Percentiles rank a stretch among this genome's conserved stretches.
These are phyloP conservation scores for Ormyrus pomaceus DNA, from an alignment of 2,888 invertebrate species.

Conservation along the genomic window DNA sequence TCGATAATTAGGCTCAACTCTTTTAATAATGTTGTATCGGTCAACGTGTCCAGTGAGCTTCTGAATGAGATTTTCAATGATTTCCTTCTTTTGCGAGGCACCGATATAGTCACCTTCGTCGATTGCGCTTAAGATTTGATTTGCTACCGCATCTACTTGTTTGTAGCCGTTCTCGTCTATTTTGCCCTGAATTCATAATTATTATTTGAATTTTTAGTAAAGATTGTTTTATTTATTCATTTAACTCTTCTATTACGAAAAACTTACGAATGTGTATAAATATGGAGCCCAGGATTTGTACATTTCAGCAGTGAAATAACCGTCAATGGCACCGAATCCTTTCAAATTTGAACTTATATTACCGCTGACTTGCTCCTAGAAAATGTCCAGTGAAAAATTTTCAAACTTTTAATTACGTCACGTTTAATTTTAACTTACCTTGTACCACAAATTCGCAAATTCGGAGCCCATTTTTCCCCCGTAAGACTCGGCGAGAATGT, in stretches of 20 bases:
- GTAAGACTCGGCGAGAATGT: slow-evolving; percentile 93
- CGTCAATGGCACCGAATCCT: slow-evolving; percentile 66
- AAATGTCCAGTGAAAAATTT: background rate
- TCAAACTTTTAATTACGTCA: background rate
- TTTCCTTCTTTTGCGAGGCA: background rate
- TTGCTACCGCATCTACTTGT: slow-evolving; percentile 11
- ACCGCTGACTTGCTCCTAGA: slow-evolving; percentile 57
- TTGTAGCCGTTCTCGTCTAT: slow-evolving; percentile 30
- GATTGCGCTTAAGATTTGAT: slow-evolving; percentile 10
- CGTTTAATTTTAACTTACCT: slow-evolving; percentile 73
- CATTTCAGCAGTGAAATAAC: slow-evolving; percentile 67
- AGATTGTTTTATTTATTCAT: background rate
- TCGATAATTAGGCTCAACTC: slow-evolving; percentile 13
- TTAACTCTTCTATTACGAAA: slow-evolving; percentile 4
- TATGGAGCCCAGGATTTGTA: slow-evolving; percentile 64
- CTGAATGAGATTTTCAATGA: slow-evolving; percentile 31
- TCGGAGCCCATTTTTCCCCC: slow-evolving; percentile 95
- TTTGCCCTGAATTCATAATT: slow-evolving; percentile 27
- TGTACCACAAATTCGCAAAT: slow-evolving; percentile 81
- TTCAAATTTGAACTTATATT: slow-evolving; percentile 63
- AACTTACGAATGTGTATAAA: slow-evolving; percentile 28
- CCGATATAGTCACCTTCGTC: slow-evolving; percentile 2
- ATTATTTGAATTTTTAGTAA: background rate
- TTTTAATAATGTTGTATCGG: slow-evolving; percentile 32
- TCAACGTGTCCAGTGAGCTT: slow-evolving; percentile 28